Conservation (phyloP, 2,113 vertebrate species). For the Pipa parva region DNA sequence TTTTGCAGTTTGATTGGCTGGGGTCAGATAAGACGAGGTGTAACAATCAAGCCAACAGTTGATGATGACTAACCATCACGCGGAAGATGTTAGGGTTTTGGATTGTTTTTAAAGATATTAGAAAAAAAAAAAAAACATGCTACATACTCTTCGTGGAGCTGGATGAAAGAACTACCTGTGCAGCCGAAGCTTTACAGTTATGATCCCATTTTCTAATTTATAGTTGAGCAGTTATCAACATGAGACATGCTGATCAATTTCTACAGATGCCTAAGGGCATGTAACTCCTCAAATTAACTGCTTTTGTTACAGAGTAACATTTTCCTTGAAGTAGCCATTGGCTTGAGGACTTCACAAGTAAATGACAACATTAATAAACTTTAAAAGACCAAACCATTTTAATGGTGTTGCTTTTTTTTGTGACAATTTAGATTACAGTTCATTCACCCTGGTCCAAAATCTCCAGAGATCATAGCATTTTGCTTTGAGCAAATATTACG, state of each 20-base stretch:
- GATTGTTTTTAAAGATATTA: conserved; percentile 52
- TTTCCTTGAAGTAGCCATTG: conserved; percentile 46
- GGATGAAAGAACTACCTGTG: conserved; percentile 51
- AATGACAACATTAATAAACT: conserved; percentile 48
- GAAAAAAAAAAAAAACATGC: too few species aligned
- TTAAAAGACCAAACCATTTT: conserved; percentile 19
- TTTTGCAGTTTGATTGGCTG: conserved; percentile 91
- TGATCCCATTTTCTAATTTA: conserved; percentile 61
- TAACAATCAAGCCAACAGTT: conserved; percentile 96
- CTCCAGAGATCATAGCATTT: too few species aligned
- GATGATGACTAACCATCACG: conserved; percentile 84
- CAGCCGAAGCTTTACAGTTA: conserved; percentile 56
- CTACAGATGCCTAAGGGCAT: conserved; percentile 45
- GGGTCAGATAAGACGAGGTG: conserved; percentile 98
- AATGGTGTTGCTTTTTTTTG: too few species aligned
- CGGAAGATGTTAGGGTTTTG: conserved; percentile 51
- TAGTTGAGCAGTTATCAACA: conserved; percentile 42
- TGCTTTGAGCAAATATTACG: too few species aligned
- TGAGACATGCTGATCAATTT: conserved; percentile 1
- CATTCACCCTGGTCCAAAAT: too few species aligned
- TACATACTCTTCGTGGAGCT: conserved; percentile 56
- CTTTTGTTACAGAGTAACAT: conserved; percentile 60
- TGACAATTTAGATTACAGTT: too few species aligned
- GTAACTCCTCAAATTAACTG: conserved; percentile 51
- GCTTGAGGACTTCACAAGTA: conserved; percentile 45